These are phyloP conservation scores for Drosophila sproati DNA, from an alignment of 1,140 invertebrate genomes.

Conservation along the genomic window DNA sequence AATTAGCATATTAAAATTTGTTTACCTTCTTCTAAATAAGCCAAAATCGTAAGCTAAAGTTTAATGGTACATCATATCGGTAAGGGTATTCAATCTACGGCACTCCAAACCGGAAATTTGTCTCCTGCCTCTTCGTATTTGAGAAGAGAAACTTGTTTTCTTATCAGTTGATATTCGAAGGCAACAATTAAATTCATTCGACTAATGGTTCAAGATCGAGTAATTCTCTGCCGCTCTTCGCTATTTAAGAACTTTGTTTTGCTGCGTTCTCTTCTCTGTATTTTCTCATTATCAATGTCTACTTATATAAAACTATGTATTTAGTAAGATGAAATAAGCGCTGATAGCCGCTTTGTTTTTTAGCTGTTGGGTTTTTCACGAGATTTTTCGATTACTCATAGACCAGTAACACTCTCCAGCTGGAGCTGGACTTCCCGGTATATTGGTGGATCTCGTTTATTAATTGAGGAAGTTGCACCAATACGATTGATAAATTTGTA, in stretches of 20 bases:
- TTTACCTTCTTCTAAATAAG: too few species aligned
- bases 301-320: background rate
- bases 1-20: too few species aligned
- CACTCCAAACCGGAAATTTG: background rate
- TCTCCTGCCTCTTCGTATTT: background rate
- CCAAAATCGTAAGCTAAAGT: too few species aligned
- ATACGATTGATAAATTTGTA: slow-evolving; percentile 36
- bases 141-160: slow-evolving; percentile 13
- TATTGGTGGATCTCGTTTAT: background rate
- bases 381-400: slow-evolving; percentile 30
- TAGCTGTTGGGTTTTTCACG: background rate
- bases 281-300: background rate
- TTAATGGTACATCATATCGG: background rate
- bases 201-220: slow-evolving; percentile 3
- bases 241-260: background rate
- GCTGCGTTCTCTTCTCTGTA: background rate
- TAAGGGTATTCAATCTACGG: background rate
- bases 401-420: background rate
- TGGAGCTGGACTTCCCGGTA: slow-evolving; percentile 27
- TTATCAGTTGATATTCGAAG: slow-evolving; percentile 20
- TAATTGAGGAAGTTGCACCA: slow-evolving; percentile 34
- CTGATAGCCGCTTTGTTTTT: background rate
- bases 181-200: slow-evolving; percentile 7
- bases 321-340: slow-evolving; percentile 23
- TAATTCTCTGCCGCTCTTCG: background rate